A percentile compares a stretch with the other conserved stretches of the same genome.
phyloP scores from a whole-genome alignment of 2,113 vertebrate genomes.

The Blennius ocellaris region DNA sequence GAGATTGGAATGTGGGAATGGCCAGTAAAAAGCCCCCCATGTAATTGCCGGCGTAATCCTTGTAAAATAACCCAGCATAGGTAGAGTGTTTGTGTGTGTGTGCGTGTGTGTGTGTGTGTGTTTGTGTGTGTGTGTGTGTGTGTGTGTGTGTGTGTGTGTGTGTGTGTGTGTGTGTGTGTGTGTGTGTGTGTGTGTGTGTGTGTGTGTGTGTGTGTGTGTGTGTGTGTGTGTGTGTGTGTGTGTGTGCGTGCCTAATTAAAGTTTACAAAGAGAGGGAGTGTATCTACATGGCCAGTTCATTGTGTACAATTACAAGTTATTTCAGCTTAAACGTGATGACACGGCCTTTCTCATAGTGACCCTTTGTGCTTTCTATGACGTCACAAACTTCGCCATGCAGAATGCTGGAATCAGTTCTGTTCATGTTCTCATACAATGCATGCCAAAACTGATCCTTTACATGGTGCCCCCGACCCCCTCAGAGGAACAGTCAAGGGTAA shows the following conservation, averaged over 20 bases:
- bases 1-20: slow-evolving; percentile 75
- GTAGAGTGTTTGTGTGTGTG: slow-evolving; percentile 25
- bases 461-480: slow-evolving; percentile 23
- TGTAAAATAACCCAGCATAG: slow-evolving; percentile 71
- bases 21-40: slow-evolving; percentile 67
- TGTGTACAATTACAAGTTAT: slow-evolving; percentile 1
- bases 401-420: slow-evolving; percentile 44
- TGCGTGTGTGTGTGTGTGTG: too few species aligned
- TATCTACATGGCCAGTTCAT: slow-evolving; percentile 6
- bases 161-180: slow-evolving; percentile 12
- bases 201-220: too few species aligned
- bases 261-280: slow-evolving; percentile 33
- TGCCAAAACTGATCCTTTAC: slow-evolving; percentile 47
- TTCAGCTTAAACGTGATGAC: too few species aligned
- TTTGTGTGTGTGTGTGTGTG: too few species aligned
- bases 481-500: slow-evolving; percentile 51
- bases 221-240: too few species aligned
- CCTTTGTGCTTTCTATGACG: too few species aligned
- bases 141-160: too few species aligned
- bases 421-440: slow-evolving; percentile 36
- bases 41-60: slow-evolving; percentile 77
- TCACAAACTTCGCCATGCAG: too few species aligned
- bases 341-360: too few species aligned
- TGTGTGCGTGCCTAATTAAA: slow-evolving; percentile 37
- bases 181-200: too few species aligned